phyloP scores from a whole-genome alignment of 2,113 vertebrate species.

The Myanophis thanlyinensis region DNA sequence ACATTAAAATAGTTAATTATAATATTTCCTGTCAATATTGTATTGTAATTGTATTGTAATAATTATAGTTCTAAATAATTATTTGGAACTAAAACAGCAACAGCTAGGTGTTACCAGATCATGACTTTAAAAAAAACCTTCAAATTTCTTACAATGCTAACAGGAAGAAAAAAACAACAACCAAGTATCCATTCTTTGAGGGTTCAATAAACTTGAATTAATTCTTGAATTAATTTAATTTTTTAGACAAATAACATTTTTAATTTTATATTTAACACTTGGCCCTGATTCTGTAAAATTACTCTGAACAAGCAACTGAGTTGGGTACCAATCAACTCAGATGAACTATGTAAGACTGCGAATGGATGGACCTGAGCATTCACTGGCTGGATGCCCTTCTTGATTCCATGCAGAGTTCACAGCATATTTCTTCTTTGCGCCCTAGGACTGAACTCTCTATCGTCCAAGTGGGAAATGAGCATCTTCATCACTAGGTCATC shows the following conservation, averaged over 20 bases:
- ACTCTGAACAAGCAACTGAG: neutral
- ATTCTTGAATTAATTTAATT: neutral
- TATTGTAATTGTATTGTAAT: neutral
- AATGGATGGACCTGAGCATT: neutral
- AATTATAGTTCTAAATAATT: neutral
- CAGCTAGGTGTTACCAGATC: neutral
- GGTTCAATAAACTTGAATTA: neutral
- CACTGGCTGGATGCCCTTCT: neutral
- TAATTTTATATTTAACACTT: too few relatives aligned
- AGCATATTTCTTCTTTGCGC: neutral
- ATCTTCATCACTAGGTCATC: neutral
- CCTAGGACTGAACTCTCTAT: neutral
- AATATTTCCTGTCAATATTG: neutral
- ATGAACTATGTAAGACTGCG: neutral
- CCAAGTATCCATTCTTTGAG: neutral
- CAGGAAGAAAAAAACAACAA: neutral
- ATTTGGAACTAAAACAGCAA: neutral
- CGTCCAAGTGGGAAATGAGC: neutral
- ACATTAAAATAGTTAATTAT: neutral
- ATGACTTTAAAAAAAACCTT: neutral
- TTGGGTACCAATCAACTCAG: neutral
- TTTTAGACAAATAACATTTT: too few relatives aligned
- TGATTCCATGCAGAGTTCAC: neutral
- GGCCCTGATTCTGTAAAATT: neutral
- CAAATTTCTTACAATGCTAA: neutral